A percentile compares a stretch with the other conserved stretches of the same genome.
Evolutionary conservation across 2,113 vertebrate genomes (phyloP).

Genomic region (Hystrix cristata): DNA sequence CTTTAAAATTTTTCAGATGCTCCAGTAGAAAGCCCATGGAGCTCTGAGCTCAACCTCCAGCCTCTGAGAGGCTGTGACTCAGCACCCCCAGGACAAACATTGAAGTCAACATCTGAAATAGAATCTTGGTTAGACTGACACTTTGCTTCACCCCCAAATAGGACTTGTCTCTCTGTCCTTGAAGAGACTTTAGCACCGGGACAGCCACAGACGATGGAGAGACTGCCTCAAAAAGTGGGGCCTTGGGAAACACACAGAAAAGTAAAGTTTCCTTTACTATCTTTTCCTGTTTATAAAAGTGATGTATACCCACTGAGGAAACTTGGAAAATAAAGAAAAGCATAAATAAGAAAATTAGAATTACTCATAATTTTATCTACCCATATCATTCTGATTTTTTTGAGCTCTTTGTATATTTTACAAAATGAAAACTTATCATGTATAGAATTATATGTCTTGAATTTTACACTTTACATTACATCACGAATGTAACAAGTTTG

Average conservation of each 20-base stretch:
- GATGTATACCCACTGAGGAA: constrained; percentile 21
- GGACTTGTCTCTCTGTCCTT: background rate
- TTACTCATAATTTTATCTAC: constrained; percentile 46
- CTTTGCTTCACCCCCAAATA: background rate
- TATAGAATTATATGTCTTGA: constrained; percentile 3
- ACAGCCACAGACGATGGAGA: background rate
- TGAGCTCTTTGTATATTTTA: constrained; percentile 34
- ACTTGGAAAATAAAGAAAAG: constrained; percentile 61
- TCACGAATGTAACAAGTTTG: background rate
- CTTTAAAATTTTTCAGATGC: constrained; percentile 24
- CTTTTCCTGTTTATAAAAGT: constrained; percentile 53
- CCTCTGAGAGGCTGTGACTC: background rate
- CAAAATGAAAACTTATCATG: constrained; percentile 13
- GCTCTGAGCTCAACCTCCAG: background rate
- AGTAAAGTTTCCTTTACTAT: background rate
- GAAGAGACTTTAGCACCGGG: background rate
- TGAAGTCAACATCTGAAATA: constrained; percentile 36
- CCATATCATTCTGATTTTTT: constrained; percentile 23
- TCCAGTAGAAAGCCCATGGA: background rate
- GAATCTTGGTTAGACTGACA: background rate
- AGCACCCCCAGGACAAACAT: background rate
- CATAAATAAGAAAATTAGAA: constrained; percentile 68
- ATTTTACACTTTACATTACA: constrained; percentile 21
- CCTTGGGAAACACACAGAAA: background rate
- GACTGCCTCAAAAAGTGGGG: background rate